phyloP scores from a whole-genome alignment of 2,113 vertebrate species.

The Drymodes brunneopygia region DNA sequence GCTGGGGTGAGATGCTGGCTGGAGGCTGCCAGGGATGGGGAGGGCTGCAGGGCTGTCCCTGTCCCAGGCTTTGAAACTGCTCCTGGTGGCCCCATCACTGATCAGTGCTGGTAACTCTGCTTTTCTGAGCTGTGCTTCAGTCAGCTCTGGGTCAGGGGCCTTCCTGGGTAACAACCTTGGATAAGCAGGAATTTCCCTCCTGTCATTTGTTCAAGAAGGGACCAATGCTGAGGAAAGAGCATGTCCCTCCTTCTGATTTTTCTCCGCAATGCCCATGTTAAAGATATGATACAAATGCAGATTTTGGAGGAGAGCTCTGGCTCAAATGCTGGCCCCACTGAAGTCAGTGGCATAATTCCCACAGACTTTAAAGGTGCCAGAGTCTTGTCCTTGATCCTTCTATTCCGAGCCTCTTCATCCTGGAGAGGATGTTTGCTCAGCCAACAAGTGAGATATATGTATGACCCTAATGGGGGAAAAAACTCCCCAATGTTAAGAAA shows the following conservation, averaged over 20 bases:
- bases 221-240: neutral
- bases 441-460: neutral
- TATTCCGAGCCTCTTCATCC: neutral
- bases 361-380: neutral
- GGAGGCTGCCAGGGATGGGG: neutral
- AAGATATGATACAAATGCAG: neutral
- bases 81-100: neutral
- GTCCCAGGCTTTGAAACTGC: neutral
- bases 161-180: neutral
- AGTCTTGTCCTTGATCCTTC: neutral
- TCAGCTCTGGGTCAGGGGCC: neutral
- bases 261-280: neutral
- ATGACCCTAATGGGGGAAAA: neutral
- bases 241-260: neutral
- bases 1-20: fast-evolving
- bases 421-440: neutral
- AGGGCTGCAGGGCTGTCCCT: neutral
- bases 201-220: neutral
- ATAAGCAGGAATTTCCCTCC: neutral
- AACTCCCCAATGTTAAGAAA: neutral
- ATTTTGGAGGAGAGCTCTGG: neutral
- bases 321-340: neutral
- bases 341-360: neutral
- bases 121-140: neutral
- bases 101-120: neutral